Percentiles rank a stretch among this genome's conserved stretches.
These are phyloP conservation scores for Parnassius apollo DNA, from an alignment of 2,888 invertebrate genomes.

Conservation along the genomic window DNA sequence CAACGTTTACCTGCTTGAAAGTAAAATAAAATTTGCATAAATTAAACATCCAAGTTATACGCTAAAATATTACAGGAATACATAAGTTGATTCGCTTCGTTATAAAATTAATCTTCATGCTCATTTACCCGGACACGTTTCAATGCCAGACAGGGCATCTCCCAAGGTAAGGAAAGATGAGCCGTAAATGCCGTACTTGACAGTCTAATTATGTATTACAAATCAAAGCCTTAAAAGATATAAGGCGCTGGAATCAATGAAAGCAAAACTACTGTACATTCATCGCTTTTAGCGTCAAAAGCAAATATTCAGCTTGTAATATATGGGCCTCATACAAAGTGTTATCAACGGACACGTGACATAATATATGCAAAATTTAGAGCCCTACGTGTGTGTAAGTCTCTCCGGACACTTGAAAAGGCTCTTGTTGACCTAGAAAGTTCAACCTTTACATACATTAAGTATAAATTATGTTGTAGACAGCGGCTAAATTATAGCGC, in stretches of 20 bases:
- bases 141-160: too few relatives aligned
- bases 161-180: too few relatives aligned
- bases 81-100: too few relatives aligned
- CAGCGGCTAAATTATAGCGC: constrained; percentile 9
- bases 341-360: constrained; percentile 1
- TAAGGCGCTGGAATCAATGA: constrained; percentile 29
- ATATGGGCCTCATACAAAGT: constrained; percentile 10
- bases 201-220: too few relatives aligned
- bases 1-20: too few relatives aligned
- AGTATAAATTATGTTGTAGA: constrained; percentile 17
- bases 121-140: too few relatives aligned
- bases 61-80: too few relatives aligned
- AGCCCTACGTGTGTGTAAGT: constrained; percentile 16
- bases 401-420: constrained; percentile 19
- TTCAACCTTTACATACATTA: constrained; percentile 19
- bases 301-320: constrained; percentile 28
- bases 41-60: too few relatives aligned
- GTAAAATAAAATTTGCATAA: too few relatives aligned
- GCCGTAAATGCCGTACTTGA: too few relatives aligned
- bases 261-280: constrained; percentile 16
- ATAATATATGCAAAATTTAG: constrained; percentile 16
- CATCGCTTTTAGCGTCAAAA: constrained; percentile 21
- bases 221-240: not conserved
- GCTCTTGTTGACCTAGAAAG: constrained; percentile 27
- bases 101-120: too few relatives aligned